Conservation (phyloP, 2,888 invertebrate species). For the Chironomus riparius region DNA sequence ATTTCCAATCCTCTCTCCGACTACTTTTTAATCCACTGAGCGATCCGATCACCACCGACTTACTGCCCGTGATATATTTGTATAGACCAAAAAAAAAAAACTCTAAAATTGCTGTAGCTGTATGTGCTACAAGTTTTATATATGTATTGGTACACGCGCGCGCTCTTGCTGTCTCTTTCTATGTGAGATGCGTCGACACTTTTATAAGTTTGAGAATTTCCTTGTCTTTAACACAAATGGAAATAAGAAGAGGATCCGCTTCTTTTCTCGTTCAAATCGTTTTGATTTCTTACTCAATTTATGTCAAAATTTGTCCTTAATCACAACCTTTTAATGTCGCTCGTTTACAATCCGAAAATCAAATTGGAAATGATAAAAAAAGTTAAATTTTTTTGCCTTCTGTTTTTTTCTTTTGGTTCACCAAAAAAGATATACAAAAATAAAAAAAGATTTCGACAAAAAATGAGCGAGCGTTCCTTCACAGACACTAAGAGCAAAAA, state of each 20-base stretch:
- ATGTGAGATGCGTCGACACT: neutral
- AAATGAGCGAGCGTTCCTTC: neutral
- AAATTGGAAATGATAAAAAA: too few species aligned
- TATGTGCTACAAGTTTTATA: too few species aligned
- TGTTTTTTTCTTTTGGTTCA: too few species aligned
- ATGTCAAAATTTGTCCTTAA: too few species aligned
- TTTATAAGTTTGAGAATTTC: neutral
- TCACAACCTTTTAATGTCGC: too few species aligned
- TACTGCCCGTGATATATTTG: neutral
- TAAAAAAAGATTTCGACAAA: neutral
- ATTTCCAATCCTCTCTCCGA: neutral
- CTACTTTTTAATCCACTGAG: neutral
- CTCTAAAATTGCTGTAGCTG: neutral
- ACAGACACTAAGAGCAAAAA: neutral
- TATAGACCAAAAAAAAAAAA: neutral
- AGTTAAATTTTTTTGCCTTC: too few species aligned
- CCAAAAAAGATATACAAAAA: neutral
- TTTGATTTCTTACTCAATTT: too few species aligned
- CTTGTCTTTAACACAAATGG: neutral
- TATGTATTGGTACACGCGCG: neutral
- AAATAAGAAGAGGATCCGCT: neutral
- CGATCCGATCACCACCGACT: neutral
- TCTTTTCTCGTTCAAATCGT: too few species aligned
- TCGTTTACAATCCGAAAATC: too few species aligned
- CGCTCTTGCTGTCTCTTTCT: neutral